Evolutionary conservation across 2,888 invertebrate genomes (phyloP).

Genomic region (Microctonus hyperodae): DNA sequence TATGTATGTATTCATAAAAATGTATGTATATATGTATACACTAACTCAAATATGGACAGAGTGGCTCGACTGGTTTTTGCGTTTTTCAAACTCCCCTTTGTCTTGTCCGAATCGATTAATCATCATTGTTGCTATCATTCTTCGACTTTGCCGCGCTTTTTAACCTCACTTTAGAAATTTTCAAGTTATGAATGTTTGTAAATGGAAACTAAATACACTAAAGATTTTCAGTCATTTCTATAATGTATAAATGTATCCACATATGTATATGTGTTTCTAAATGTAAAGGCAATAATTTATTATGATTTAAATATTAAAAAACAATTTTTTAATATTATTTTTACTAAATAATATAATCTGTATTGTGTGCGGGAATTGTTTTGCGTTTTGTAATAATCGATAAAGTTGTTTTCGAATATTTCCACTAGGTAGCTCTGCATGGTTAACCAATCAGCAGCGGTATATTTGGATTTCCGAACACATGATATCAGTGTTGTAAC

Average conservation of each 20-base stretch:
- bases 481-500: no score
- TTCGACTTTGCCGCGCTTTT: not conserved
- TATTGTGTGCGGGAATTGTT: not conserved
- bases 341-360: not conserved
- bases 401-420: not conserved
- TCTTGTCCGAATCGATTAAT: not conserved
- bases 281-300: no score
- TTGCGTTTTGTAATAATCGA: slow-evolving; percentile 2
- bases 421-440: not conserved
- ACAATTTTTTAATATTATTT: not conserved
- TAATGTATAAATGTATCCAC: no score
- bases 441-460: not conserved
- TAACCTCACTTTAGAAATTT: not conserved
- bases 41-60: slow-evolving; percentile 49
- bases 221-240: no score
- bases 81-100: slow-evolving; percentile 28
- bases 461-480: not conserved
- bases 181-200: no score
- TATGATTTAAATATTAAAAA: no score
- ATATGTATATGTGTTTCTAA: no score
- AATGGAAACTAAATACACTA: no score
- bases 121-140: not conserved
- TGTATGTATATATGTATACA: not conserved
- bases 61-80: slow-evolving; percentile 49
- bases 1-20: no score